Evolutionary conservation across 2,888 invertebrate genomes (phyloP).

Genomic region (Andrena fulva): DNA sequence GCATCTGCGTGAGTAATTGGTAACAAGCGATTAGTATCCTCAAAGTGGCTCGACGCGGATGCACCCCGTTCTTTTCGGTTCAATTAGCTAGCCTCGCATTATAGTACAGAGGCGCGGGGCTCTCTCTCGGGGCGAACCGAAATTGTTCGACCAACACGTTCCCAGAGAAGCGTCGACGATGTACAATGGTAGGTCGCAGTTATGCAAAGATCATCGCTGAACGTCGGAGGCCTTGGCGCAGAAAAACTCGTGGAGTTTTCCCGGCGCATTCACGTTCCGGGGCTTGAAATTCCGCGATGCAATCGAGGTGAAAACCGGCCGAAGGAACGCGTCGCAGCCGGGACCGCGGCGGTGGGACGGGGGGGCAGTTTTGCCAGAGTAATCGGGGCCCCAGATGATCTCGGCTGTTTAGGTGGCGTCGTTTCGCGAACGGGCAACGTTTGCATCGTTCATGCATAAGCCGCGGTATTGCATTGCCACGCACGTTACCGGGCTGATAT

Average conservation of each 20-base stretch:
- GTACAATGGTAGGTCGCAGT: conserved; percentile 12
- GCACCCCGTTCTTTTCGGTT: background rate
- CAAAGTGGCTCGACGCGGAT: background rate
- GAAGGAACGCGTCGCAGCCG: background rate
- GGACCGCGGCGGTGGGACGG: background rate
- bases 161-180: background rate
- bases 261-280: background rate
- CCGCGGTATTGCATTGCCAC: conserved; percentile 62
- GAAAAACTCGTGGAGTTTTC: conserved; percentile 26
- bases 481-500: conserved; percentile 57
- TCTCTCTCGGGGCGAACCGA: background rate
- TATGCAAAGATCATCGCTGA: conserved; percentile 29
- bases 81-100: background rate
- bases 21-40: conserved; percentile 14
- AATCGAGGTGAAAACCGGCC: conserved; percentile 18
- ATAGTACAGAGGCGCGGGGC: background rate
- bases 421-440: conserved; percentile 49
- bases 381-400: conserved; percentile 56
- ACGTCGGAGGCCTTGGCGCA: background rate
- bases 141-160: conserved; percentile 23
- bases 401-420: conserved; percentile 44
- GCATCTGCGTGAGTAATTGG: background rate
- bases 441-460: conserved; percentile 74
- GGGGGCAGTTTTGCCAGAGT: conserved; percentile 35
- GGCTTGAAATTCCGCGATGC: background rate